These are phyloP conservation scores for Dysidea cf. avara DNA, from an alignment of 37 sponge, comb jelly and placozoan species.

Conservation along the genomic window DNA sequence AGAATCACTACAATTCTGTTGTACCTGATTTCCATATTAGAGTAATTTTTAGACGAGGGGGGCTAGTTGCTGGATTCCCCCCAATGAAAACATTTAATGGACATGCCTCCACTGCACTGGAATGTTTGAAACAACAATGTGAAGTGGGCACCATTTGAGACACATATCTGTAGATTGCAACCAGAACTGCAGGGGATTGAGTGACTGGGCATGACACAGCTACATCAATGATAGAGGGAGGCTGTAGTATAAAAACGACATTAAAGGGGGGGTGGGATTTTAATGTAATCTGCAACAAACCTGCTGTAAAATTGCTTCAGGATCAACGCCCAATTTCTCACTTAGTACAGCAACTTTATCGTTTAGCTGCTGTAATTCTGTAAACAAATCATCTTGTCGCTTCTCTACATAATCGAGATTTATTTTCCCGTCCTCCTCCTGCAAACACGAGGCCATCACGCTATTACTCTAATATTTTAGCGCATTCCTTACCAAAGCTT, in stretches of 20 bases:
- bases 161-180: slow-evolving; percentile 39
- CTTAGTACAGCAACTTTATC: slow-evolving; percentile 35
- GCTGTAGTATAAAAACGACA: background rate
- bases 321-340: slow-evolving; percentile 39
- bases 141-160: slow-evolving; percentile 1
- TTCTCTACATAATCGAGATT: slow-evolving; percentile 35
- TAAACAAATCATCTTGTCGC: slow-evolving; percentile 50
- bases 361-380: slow-evolving; percentile 43
- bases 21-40: slow-evolving; percentile 80
- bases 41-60: slow-evolving; percentile 42
- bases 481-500: slow-evolving; percentile 9
- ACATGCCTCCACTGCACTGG: slow-evolving; percentile 7
- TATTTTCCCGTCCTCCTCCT: too few species aligned
- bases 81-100: background rate
- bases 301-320: background rate
- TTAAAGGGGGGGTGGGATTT: background rate
- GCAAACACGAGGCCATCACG: too few species aligned
- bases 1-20: background rate
- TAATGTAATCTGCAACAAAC: background rate
- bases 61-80: background rate
- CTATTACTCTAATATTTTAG: too few species aligned
- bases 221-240: slow-evolving; percentile 28
- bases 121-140: slow-evolving; percentile 49
- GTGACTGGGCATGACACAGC: slow-evolving; percentile 57
- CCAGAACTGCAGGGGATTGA: slow-evolving; percentile 49